These are phyloP conservation scores for Schizopygopsis pylzovi DNA, from an alignment of 2,797 vertebrate genomes.

Conservation along the genomic window DNA sequence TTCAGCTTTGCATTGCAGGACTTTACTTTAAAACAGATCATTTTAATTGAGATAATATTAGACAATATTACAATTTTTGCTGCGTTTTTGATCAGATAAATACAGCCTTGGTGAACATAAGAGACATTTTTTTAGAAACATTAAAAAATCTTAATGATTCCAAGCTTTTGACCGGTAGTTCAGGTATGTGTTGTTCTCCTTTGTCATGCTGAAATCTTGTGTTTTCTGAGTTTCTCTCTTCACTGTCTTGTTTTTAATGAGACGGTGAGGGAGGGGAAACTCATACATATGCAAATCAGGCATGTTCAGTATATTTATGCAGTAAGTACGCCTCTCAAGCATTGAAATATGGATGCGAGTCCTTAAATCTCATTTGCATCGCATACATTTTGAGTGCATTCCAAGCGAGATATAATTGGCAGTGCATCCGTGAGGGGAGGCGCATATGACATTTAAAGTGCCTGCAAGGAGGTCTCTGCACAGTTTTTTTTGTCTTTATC, in stretches of 20 bases:
- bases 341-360: not conserved
- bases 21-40: not conserved
- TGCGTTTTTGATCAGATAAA: not conserved
- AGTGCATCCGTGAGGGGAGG: not conserved
- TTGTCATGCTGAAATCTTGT: not conserved
- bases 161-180: not conserved
- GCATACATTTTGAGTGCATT: slow-evolving; percentile 20
- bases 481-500: not conserved
- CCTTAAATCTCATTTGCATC: not conserved
- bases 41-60: not conserved
- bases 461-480: not conserved
- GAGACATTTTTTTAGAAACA: not conserved
- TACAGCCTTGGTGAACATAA: not conserved
- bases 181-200: not conserved
- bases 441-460: slow-evolving; percentile 15
- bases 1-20: not conserved
- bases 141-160: too few relatives aligned
- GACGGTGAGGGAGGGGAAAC: not conserved
- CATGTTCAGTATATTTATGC: not conserved
- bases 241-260: slow-evolving; percentile 4
- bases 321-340: not conserved
- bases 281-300: slow-evolving; percentile 14
- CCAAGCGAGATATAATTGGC: not conserved
- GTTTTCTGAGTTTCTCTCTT: slow-evolving; percentile 12
- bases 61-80: not conserved